These are phyloP conservation scores for Alloplasta piceator DNA, from an alignment of 2,888 invertebrate genomes.

Conservation along the genomic window DNA sequence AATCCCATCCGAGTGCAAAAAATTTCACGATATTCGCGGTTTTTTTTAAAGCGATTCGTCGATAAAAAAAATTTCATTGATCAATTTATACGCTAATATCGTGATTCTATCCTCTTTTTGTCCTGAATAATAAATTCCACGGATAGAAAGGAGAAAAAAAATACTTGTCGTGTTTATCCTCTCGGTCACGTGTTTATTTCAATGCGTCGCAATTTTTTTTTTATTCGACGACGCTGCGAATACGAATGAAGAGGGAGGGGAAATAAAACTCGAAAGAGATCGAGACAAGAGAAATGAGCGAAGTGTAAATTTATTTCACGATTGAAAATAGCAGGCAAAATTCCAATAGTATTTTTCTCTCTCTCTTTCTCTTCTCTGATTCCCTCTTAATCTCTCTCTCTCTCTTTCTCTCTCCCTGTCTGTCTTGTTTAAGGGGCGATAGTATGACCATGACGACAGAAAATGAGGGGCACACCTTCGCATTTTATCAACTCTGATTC, in stretches of 20 bases:
- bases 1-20: too few species aligned
- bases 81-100: neutral
- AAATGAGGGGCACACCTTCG: slow-evolving; percentile 53
- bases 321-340: slow-evolving; percentile 43
- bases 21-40: too few species aligned
- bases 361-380: too few species aligned
- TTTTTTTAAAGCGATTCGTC: too few species aligned
- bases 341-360: slow-evolving; percentile 32
- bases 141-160: neutral
- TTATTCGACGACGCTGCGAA: slow-evolving; percentile 6
- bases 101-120: neutral
- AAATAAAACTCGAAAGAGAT: neutral
- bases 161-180: neutral
- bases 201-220: neutral
- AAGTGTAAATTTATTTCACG: slow-evolving; percentile 33
- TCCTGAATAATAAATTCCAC: neutral
- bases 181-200: neutral
- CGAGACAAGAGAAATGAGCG: neutral
- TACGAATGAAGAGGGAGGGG: neutral
- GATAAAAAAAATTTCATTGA: neutral
- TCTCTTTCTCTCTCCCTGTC: neutral
- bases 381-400: too few species aligned
- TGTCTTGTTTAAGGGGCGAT: neutral
- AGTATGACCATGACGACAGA: slow-evolving; percentile 46
- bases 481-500: slow-evolving; percentile 55